Base-by-base conservation (phyloP, 2,888 invertebrate genomes). In the Eurois occulta region DNA sequence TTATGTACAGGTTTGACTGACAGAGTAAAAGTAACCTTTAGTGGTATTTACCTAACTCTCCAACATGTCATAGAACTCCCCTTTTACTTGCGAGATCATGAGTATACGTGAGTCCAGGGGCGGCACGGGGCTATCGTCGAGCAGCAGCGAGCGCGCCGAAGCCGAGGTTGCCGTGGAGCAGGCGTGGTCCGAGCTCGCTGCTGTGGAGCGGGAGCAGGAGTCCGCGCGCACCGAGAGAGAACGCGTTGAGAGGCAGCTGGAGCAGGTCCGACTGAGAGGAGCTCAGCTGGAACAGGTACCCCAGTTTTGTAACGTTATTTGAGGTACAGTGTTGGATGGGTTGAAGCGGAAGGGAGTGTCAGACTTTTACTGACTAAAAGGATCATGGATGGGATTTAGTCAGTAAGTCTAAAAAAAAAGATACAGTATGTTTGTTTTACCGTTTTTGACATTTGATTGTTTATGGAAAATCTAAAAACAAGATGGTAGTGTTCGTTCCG, bases 201-300 rank as follows among this genome's bases (percentile, higher is more conserved):
- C 98, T 78, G 98, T 99, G 73, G 98, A 98, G 93, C 97, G 98
- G 77, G 99, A 99, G 94, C 98, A 98, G 91, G 98, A 98, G 91
- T 96, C 98, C 69, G 98, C 98, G 91, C 97, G 98, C 48, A 97
- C 97, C 80, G 97, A 99, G 90, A 97, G 98, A 46, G 97, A 97
- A 60, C 97, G 97, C 65, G 98, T 99, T 7, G 98, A 99, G 93
- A 97, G 98, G 73, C 99, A 99, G 91, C 96, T 99, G 75, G 98
- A 98, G 92, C 97, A 97, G 79, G 98, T 98, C 86, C 97, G 98
- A 66, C 97, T 98, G 86, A 97, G 98, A 79, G 98, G 99, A 13
- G 98, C 98, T 43, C 97, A 97, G 87, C 95, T 99, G 52, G 99
- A 99, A 94, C 98, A 99, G 97, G 99, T 88, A 72, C 28, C 0